phyloP scores from a whole-genome alignment of 2,797 vertebrate genomes.

The Anguilla pacifica region DNA sequence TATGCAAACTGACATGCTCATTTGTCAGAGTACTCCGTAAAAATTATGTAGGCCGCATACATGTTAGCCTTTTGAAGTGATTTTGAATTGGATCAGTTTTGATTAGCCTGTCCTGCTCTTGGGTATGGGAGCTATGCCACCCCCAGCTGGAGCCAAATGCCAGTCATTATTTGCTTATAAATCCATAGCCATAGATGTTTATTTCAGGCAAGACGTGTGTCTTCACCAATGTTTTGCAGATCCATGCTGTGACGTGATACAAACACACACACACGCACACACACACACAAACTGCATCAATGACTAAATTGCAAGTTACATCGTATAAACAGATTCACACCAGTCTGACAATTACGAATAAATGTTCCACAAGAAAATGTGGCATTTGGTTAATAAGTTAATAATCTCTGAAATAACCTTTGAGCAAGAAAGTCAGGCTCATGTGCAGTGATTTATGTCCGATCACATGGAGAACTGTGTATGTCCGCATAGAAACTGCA shows the following conservation, averaged over 20 bases:
- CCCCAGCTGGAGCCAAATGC: background rate
- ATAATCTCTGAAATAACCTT: background rate
- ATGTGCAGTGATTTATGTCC: background rate
- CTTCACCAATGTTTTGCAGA: too few species aligned
- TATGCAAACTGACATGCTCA: background rate
- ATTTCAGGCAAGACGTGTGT: background rate
- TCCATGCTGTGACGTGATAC: background rate
- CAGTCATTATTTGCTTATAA: background rate
- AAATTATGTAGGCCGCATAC: background rate
- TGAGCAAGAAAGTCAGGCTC: background rate
- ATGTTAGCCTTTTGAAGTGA: slow-evolving; percentile 2
- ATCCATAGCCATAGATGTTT: slow-evolving; percentile 2
- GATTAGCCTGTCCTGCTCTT: background rate
- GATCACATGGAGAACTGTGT: background rate
- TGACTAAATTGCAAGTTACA: slow-evolving; percentile 7
- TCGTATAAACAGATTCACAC: background rate
- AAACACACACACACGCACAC: too few species aligned
- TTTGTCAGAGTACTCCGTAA: background rate
- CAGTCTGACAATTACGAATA: background rate
- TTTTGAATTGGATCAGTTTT: background rate
- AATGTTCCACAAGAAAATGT: background rate
- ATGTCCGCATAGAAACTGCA: background rate
- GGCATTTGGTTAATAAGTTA: background rate
- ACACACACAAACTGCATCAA: background rate
- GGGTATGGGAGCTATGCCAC: slow-evolving; percentile 15